phyloP scores from a whole-genome alignment of 2,113 vertebrate genomes.

The Camelus bactrianus region DNA sequence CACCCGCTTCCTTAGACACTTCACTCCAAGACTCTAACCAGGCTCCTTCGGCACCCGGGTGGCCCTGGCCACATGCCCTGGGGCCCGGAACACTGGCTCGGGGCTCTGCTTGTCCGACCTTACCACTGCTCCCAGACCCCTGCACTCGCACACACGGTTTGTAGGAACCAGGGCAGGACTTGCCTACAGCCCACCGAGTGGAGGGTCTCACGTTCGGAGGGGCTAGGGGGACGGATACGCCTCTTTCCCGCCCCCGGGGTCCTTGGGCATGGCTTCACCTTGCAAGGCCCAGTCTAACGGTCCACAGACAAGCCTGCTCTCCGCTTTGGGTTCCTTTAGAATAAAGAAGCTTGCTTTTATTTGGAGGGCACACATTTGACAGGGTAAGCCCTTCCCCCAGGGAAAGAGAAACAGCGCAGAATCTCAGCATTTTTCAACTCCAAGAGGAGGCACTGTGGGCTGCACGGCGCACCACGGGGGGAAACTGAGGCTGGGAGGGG shows the following conservation, averaged over 20 bases:
- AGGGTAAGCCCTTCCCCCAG: background rate
- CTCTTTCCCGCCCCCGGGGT: background rate
- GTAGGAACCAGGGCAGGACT: background rate
- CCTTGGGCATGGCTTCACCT: background rate
- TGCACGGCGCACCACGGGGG: background rate
- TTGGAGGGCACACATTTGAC: background rate
- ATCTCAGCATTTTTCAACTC: background rate
- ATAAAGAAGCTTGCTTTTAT: background rate
- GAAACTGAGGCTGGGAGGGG: background rate
- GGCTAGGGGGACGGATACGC: background rate
- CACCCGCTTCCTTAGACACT: background rate
- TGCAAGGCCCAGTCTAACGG: background rate
- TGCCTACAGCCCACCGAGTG: rapidly evolving
- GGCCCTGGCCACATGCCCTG: too few relatives aligned
- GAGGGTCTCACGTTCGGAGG: background rate
- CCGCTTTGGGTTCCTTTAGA: background rate
- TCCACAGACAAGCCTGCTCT: background rate
- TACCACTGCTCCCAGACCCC: background rate
- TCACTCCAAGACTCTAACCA: background rate
- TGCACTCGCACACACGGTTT: background rate
- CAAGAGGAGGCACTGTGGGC: background rate
- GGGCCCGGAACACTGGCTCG: rapidly evolving
- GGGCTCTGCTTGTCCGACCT: background rate
- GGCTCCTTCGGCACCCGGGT: background rate
- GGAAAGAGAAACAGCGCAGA: background rate